Conservation (phyloP, 2,113 vertebrate genomes). For the Tychaedon coryphoeus region DNA sequence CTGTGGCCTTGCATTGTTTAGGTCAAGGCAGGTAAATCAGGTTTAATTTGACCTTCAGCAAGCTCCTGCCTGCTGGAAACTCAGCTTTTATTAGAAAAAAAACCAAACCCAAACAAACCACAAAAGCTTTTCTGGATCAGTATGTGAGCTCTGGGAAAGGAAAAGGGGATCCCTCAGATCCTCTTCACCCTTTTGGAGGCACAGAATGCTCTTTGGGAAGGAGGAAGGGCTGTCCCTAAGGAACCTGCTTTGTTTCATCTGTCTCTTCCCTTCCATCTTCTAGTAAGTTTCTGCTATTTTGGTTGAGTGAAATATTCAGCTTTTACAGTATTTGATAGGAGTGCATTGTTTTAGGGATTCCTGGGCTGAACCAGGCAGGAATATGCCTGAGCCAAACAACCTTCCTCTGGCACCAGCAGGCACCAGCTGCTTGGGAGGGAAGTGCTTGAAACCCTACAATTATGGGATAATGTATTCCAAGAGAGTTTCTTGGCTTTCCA, state of each 20-base stretch:
- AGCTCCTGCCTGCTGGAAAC: neutral
- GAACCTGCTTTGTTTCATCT: neutral
- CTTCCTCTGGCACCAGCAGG: neutral
- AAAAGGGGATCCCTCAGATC: neutral
- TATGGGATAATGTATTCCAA: neutral
- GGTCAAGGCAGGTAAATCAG: neutral
- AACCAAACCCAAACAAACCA: neutral
- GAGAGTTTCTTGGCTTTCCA: neutral
- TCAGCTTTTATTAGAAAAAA: neutral
- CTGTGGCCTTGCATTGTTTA: neutral
- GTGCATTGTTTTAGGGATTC: neutral
- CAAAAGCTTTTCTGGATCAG: neutral
- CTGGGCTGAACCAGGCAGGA: neutral
- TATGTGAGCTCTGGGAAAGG: neutral
- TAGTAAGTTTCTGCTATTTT: neutral
- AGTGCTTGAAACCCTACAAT: slow-evolving; percentile 36
- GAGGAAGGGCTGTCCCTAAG: neutral
- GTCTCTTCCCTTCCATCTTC: accelerated
- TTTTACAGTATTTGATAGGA: neutral
- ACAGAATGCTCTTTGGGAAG: neutral
- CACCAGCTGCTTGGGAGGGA: slow-evolving; percentile 28
- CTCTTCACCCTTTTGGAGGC: accelerated
- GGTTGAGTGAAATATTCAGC: neutral
- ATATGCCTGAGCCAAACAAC: neutral
- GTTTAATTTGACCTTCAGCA: neutral